Conservation (phyloP, 2,888 invertebrate genomes). For the Lithophane ornitopus region DNA sequence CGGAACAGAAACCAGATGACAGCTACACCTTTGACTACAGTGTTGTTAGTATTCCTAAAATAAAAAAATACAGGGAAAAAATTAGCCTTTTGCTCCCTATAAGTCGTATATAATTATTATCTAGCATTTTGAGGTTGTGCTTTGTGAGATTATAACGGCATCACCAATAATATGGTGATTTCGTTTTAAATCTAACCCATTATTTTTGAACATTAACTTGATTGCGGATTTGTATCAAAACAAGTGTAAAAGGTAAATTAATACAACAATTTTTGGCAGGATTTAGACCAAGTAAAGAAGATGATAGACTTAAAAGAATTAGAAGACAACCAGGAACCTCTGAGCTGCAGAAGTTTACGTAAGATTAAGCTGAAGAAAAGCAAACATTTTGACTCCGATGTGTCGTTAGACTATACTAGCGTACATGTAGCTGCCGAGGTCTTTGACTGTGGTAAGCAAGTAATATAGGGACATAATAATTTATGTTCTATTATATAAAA, state of each 20-base stretch:
- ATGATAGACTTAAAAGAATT: constrained; percentile 62
- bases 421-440: constrained; percentile 83
- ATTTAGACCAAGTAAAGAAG: constrained; percentile 79
- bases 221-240: not conserved
- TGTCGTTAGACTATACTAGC: constrained; percentile 82
- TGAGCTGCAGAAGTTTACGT: constrained; percentile 76
- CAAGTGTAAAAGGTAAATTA: not conserved
- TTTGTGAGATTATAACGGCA: not conserved
- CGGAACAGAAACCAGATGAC: constrained; percentile 66
- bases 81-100: not conserved
- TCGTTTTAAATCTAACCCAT: not conserved
- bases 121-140: not conserved
- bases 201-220: not conserved
- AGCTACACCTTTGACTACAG: constrained; percentile 80
- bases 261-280: constrained; percentile 66
- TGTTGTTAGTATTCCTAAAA: constrained; percentile 75
- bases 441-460: constrained; percentile 82
- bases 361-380: constrained; percentile 76
- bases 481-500: no score
- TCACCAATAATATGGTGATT: not conserved
- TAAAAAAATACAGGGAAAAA: not conserved
- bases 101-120: not conserved
- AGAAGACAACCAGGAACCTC: constrained; percentile 71
- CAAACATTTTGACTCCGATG: constrained; percentile 80
- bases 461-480: not conserved